phyloP scores from a whole-genome alignment of 2,797 vertebrate species.

The Craterocephalus amniculus region DNA sequence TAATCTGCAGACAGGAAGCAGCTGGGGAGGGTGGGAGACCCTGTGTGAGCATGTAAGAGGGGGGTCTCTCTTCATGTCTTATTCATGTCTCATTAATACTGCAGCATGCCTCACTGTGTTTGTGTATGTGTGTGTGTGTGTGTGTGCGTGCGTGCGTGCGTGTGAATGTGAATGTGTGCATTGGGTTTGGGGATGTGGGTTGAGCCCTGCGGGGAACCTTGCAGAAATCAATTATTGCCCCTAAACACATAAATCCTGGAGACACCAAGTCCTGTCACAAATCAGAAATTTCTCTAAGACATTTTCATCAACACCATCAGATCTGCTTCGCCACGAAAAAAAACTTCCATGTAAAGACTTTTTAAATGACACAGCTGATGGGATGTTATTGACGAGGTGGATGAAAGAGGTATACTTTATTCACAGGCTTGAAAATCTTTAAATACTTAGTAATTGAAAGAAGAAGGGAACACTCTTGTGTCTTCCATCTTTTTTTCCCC shows the following conservation, averaged over 20 bases:
- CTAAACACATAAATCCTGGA: conserved; percentile 77
- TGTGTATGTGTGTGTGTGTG: conserved; percentile 42
- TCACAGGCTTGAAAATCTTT: conserved; percentile 19
- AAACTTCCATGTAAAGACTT: background rate
- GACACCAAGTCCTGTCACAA: conserved; percentile 61
- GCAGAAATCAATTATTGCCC: conserved; percentile 83
- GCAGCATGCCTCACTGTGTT: conserved; percentile 72
- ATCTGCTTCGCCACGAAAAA: conserved; percentile 6
- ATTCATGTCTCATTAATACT: conserved; percentile 87
- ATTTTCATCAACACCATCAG: conserved; percentile 64
- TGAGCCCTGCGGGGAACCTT: conserved; percentile 75
- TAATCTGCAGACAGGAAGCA: conserved; percentile 86
- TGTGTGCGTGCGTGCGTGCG: conserved; percentile 35
- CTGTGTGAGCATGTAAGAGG: conserved; percentile 76
- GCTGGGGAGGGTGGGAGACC: conserved; percentile 76
- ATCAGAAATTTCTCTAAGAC: conserved; percentile 57
- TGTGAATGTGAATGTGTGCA: conserved; percentile 38
- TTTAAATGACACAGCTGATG: conserved; percentile 14
- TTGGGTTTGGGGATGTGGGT: conserved; percentile 68
- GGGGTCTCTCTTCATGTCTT: conserved; percentile 84
- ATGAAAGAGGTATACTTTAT: background rate
- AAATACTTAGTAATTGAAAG: conserved; percentile 18
- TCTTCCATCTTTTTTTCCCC: conserved; percentile 46
- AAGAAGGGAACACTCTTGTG: conserved; percentile 28
- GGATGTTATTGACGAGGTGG: conserved; percentile 3